Conservation (phyloP, 2,888 invertebrate species). For the Hipparchia semele region DNA sequence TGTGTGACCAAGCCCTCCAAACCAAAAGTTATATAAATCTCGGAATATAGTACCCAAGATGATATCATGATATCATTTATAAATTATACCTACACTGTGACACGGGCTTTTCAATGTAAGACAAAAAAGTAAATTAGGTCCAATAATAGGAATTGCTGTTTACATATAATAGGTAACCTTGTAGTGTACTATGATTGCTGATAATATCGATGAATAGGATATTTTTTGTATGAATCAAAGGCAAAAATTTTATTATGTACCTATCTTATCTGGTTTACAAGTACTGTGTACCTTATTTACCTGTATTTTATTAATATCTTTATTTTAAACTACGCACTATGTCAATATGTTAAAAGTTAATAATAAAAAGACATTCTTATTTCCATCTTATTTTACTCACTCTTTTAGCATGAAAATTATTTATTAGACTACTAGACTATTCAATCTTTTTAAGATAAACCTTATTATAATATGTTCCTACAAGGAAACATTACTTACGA, state of each 20-base stretch:
- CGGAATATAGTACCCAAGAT: conserved; percentile 26
- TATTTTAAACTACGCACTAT: not conserved
- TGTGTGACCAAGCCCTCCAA: not conserved
- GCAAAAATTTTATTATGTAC: conserved; percentile 8
- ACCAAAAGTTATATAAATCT: conserved; percentile 23
- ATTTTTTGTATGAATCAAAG: conserved; percentile 25
- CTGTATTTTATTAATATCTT: not conserved
- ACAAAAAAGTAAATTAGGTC: conserved; percentile 24
- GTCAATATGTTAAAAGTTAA: not conserved
- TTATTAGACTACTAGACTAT: too few relatives aligned
- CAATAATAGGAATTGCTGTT: conserved; percentile 28
- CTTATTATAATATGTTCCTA: too few relatives aligned
- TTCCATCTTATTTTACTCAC: too few relatives aligned
- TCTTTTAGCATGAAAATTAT: too few relatives aligned
- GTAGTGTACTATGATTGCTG: conserved; percentile 14
- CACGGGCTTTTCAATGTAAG: conserved; percentile 15
- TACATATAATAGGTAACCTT: conserved; percentile 23
- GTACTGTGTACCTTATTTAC: not conserved
- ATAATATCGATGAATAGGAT: conserved; percentile 16
- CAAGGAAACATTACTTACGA: too few relatives aligned
- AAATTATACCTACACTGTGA: conserved; percentile 19
- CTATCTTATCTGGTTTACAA: not conserved
- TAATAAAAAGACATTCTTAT: too few relatives aligned
- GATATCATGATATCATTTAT: conserved; percentile 34
- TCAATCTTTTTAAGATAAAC: too few relatives aligned